Evolutionary conservation across 37 sponge, comb jelly and placozoan genomes (phyloP), one percentile per base, ranked within the genome.

Genomic region (Ianthella basta): DNA sequence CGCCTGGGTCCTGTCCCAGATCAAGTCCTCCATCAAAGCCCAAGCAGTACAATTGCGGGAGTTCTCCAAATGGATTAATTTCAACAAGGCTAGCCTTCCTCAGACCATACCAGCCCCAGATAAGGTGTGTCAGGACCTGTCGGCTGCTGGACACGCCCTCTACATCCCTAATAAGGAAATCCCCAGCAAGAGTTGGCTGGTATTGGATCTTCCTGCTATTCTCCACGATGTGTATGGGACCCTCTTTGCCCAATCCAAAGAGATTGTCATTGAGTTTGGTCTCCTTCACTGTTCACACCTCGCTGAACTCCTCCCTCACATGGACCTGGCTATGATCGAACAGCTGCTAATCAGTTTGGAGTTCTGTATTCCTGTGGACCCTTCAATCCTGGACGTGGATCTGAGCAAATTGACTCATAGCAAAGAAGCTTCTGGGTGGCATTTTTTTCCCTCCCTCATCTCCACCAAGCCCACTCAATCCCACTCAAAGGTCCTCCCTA

Each of bases 171-270:
- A 41, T 19, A 75, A 75, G 21, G 54, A 36, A 75, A 25, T 8
- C 3, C 53, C 53, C 2, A n/a, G 24, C 44, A 75, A 75, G 23
- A 44, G 78, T 75, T 75, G 78, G 78, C 78, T 75, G 2, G 25
- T 75, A 1, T 25, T 75, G 54, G 54, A 75, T 20, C 78, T 75
- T 41, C 54, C 44, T 16, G 6, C 1, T 23, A 75, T 75, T n/a
- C 78, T 75, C 40, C 78, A 75, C 78, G 54, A 50, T 24, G 78
- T 75, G 54, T 75, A 75, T 41, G 78, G 78, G 54, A 75, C 78
- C 40, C 54, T 75, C 23, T 75, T 75, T 24, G 6, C 78, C 54
- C 18, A 13, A 36, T 40, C 53, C 0, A 40, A 40, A 36, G 38
- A 41, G 44, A 75, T 75, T 40, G 78, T 40, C n/a, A 75, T 39